Base-by-base conservation (phyloP, 2,888 invertebrate species). In the Deilephila porcellus region DNA sequence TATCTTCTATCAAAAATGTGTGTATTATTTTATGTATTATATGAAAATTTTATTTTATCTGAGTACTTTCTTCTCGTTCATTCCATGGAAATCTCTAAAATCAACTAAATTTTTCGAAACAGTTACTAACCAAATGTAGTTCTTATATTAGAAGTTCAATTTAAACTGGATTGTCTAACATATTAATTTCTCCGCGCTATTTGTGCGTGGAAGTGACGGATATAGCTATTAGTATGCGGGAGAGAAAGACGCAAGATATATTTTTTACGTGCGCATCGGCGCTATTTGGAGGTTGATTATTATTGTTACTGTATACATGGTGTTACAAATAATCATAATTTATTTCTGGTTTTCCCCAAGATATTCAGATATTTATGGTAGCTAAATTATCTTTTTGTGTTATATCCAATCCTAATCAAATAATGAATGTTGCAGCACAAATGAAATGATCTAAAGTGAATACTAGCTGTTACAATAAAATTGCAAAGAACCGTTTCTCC, bases 211-310 rank as follows among this genome's bases (percentile, higher is more conserved):
- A 62, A 62, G 85, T 82, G 87, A 86, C 6, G 52, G 81, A 19
- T 62, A 75, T 79, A 85, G 86, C 83, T 85, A 90, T 91, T 91
- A 90, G 79, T 60, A 34, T 3, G 80, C 56, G 89, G 81, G 82
- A 84, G 88, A 92, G 73, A 60, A 85, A 76, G 90, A 88, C 3
- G 59, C 78, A 25, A 4, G 71, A 76, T 81, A 87, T 84, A 87
- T 87, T 84, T 83, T 83, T 80, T 82, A 81, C 81, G 78, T 78
- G 80, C 86, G 83, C 83, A 88, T 88, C 89, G 90, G 86, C 88
- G 88, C 87, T 83, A 84, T 86, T 86, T 82, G 84, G 86, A 89
- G 88, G 81, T 87, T 88, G 86, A 89, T 91, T 88, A 89, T 90
- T 86, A 83, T 86, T 82, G 85, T 84, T 83, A 82, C 11, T 75